These are phyloP conservation scores for Metacarcinus magister DNA, from an alignment of 2,888 invertebrate genomes.

Conservation along the genomic window DNA sequence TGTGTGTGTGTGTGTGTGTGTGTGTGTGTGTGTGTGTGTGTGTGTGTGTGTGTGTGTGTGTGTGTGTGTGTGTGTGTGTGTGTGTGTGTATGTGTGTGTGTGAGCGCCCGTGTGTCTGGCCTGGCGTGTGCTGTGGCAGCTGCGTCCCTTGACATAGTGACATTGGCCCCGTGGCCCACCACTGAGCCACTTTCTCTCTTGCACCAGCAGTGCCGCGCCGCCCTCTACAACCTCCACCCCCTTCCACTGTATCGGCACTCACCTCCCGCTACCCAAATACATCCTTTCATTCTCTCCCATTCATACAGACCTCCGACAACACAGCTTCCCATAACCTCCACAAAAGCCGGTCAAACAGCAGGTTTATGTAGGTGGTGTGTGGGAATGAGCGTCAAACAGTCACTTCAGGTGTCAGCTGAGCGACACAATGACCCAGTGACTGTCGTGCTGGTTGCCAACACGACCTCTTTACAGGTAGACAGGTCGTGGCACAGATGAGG, in stretches of 20 bases:
- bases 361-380: neutral
- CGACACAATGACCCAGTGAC: constrained; percentile 33
- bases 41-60: constrained; percentile 42
- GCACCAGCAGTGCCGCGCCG: constrained; percentile 56
- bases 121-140: constrained; percentile 33
- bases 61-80: constrained; percentile 52
- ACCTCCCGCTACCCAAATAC: neutral
- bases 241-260: neutral
- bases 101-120: constrained; percentile 20
- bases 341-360: neutral
- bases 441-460: neutral
- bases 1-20: constrained; percentile 43
- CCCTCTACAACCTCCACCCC: neutral
- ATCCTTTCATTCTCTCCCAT: neutral
- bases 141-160: constrained; percentile 60
- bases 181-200: constrained; percentile 65
- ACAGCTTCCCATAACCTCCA: neutral
- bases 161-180: constrained; percentile 71
- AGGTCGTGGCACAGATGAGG: neutral
- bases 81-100: constrained; percentile 42
- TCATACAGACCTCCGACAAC: neutral
- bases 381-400: neutral
- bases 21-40: constrained; percentile 53
- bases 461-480: neutral
- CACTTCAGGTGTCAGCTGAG: neutral